These are phyloP conservation scores for Odontesthes bonariensis DNA, from an alignment of 2,113 vertebrate species.

Conservation along the genomic window DNA sequence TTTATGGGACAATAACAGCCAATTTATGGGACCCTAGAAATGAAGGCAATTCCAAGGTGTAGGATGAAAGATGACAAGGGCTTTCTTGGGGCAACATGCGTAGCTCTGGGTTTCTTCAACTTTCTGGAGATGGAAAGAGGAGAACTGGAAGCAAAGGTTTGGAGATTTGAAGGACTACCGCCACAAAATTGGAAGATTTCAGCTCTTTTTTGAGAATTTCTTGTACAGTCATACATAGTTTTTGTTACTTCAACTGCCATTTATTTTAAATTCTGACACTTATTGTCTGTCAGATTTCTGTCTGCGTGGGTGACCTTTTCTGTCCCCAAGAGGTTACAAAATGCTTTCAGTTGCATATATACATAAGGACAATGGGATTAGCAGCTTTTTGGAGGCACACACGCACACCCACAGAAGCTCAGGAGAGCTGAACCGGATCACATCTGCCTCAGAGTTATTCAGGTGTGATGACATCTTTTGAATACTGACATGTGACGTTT, in stretches of 20 bases:
- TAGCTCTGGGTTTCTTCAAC: conserved; percentile 58
- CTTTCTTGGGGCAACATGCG: conserved; percentile 49
- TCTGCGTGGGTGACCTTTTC: conserved; percentile 20
- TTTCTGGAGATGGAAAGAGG: conserved; percentile 36
- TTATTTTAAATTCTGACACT: neutral
- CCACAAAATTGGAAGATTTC: conserved; percentile 1
- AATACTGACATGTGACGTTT: conserved; percentile 50
- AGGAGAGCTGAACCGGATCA: conserved; percentile 28
- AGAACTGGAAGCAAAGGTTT: conserved; percentile 5
- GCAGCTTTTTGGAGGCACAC: conserved; percentile 7
- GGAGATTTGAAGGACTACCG: conserved; percentile 7
- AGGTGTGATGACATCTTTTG: conserved; percentile 61
- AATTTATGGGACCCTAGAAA: conserved; percentile 76
- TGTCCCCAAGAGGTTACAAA: conserved; percentile 42
- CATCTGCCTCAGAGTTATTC: conserved; percentile 52
- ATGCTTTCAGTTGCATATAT: conserved; percentile 54
- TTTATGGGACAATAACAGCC: conserved; percentile 79
- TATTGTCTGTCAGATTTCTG: conserved; percentile 6
- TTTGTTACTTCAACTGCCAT: neutral
- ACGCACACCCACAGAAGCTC: conserved; percentile 19
- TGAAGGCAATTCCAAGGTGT: conserved; percentile 78
- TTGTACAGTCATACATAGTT: neutral
- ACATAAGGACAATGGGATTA: conserved; percentile 69
- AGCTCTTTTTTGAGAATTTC: neutral
- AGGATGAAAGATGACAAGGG: conserved; percentile 77